Evolutionary conservation across 2,113 vertebrate species (phyloP).

Genomic region (Sigmodon hispidus): DNA sequence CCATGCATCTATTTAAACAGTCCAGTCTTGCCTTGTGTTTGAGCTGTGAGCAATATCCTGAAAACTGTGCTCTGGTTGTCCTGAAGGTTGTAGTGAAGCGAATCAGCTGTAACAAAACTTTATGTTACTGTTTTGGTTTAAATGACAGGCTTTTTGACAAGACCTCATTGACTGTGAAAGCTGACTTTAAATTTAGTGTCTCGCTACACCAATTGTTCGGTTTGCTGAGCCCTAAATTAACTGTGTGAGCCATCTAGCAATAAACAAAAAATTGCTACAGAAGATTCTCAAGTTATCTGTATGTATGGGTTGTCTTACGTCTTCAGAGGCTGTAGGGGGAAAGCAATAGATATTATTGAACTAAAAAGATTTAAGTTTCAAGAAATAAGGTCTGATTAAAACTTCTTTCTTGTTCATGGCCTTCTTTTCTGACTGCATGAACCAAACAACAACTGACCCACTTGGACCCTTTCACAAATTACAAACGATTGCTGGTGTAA

Average conservation of each 20-base stretch:
- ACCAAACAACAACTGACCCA: not conserved
- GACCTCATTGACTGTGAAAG: not conserved
- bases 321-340: not conserved
- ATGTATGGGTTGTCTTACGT: not conserved
- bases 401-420: not conserved
- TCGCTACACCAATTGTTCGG: slow-evolving; percentile 27
- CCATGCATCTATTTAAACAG: not conserved
- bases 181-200: not conserved
- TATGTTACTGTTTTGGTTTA: not conserved
- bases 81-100: not conserved
- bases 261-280: not conserved
- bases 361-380: not conserved
- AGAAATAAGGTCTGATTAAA: not conserved
- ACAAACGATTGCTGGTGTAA: not conserved
- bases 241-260: not conserved
- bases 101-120: not conserved
- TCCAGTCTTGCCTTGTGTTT: not conserved
- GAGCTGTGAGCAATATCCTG: not conserved
- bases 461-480: not conserved
- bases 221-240: slow-evolving; percentile 23
- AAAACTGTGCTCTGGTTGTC: not conserved
- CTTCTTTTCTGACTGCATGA: not conserved
- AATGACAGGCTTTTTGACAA: not conserved
- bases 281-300: not conserved
- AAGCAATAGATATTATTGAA: not conserved